These are phyloP conservation scores for Cryptotis parvus DNA, from an alignment of 2,113 vertebrate genomes.

Conservation along the genomic window DNA sequence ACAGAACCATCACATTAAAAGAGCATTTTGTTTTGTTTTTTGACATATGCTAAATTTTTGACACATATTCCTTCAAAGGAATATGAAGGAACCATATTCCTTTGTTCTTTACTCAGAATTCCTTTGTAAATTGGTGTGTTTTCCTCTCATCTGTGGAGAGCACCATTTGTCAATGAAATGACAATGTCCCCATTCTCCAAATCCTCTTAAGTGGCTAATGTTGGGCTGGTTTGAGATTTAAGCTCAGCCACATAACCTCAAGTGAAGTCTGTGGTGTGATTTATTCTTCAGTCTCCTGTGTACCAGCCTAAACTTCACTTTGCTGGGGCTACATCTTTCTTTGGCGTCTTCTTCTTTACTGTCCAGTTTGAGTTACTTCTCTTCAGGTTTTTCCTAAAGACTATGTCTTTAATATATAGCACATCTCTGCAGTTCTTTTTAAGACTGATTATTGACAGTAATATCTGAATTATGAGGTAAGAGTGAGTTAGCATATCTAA, in stretches of 20 bases:
- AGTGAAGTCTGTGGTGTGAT: background rate
- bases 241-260: background rate
- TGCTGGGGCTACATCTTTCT: background rate
- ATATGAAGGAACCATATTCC: too few relatives aligned
- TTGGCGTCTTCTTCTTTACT: background rate
- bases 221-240: background rate
- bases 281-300: background rate
- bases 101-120: background rate
- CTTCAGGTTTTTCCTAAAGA: background rate
- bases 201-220: background rate
- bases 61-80: too few relatives aligned
- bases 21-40: too few relatives aligned
- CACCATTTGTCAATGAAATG: background rate
- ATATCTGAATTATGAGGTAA: background rate
- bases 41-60: too few relatives aligned
- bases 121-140: background rate
- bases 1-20: background rate
- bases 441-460: background rate
- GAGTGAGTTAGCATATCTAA: background rate
- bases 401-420: background rate
- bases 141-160: background rate
- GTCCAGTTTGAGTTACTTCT: background rate
- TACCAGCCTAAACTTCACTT: background rate
- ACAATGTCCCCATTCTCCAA: accelerated
- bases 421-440: background rate